Evolutionary conservation across 1,140 invertebrate species (phyloP), one percentile per base, ranked within the genome.

Genomic region (Galleria mellonella): DNA sequence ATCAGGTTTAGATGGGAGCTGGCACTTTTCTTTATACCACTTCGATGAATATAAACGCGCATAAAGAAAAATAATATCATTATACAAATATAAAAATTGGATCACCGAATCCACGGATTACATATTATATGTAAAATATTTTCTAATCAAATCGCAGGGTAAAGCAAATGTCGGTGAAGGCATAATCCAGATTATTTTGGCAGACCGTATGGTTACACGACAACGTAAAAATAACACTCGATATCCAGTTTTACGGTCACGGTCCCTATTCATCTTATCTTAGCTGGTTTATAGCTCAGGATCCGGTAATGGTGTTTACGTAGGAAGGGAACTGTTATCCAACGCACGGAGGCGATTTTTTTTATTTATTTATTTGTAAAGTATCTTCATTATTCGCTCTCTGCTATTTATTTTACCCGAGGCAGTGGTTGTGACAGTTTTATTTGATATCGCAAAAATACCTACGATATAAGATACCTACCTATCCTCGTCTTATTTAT

Each of bases 261-360:
- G 9, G 33, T 30, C 40, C 38, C 56, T 50, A 66, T 70, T 56
- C 57, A 55, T 70, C 60, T 64, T 70, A 70, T 70, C 63, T 63
- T 52, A 48, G 47, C 51, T 38, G 60, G 56, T 66, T 66, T 70
- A 66, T 53, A 45, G 45, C 50, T 6, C 17, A 40, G 52, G 47
- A 29, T 35, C 37, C 49, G 43, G 62, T 61, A 64, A 64, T 64
- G 62, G 57, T 64, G 62, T 64, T 60, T 64, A 51, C 57, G 32
- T 44, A 55, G 36, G 50, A 39, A 41, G 33, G 28, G 31, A 40
- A 32, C 45, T 30, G 39, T 44, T 43, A 55, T 51, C 39, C 39
- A 17, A 12, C 35, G 2, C 14, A 47, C 40, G 39, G 48, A 35
- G 43, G 30, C 41, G 47, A 39, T 29, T 44, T 48, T 51, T 57